Base-by-base conservation (phyloP, 2,113 vertebrate species). In the Hippotragus niger region DNA sequence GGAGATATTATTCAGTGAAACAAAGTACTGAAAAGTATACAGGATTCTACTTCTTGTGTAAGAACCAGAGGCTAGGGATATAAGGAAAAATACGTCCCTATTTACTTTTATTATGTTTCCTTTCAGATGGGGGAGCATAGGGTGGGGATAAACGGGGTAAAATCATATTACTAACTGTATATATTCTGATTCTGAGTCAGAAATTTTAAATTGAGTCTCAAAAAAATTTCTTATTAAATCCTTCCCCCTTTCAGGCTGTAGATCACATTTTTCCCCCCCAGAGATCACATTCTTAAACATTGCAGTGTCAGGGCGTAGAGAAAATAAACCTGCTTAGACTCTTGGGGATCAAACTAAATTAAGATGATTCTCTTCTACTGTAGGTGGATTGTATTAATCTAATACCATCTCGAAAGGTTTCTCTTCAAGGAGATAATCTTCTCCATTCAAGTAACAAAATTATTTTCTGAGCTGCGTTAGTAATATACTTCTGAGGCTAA, bases 281-380 rank as follows among this genome's bases (percentile, higher is more conserved):
- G 15, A 82, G 80, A 53, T 82, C 80, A 82, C 80, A 53, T 82
- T 52, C 50, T 82, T 53, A 23, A 82, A 82, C 50, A 53, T 2
- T 23, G 31, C 19, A n/a, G 31, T 23, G 19, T 53, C 50, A 53
- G 33, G 50, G 19, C 1, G 0, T 33, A 82, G 19, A 53, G 80
- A 82, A 53, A n/a, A 82, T 53, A 82, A 29, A 82, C 80, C 33
- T 53, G 80, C 80, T 52, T 82, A 53, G 50, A 36, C 36, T 40
- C 14, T 85, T 85, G n/a, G 25, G 62, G 5, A 67, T 25, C 81
- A n/a, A 55, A 21, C 19, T 57, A 58, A 64, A 58, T 91, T 36
- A 90, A 23, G 6, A 71, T 2, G 29, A 25, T 10, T 53, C 19
- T 27, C 47, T n/a, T 23, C 23, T 5, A 6, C 19, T 2, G 27